These are phyloP conservation scores for Morelia viridis DNA, from an alignment of 2,797 vertebrate genomes.

Conservation along the genomic window DNA sequence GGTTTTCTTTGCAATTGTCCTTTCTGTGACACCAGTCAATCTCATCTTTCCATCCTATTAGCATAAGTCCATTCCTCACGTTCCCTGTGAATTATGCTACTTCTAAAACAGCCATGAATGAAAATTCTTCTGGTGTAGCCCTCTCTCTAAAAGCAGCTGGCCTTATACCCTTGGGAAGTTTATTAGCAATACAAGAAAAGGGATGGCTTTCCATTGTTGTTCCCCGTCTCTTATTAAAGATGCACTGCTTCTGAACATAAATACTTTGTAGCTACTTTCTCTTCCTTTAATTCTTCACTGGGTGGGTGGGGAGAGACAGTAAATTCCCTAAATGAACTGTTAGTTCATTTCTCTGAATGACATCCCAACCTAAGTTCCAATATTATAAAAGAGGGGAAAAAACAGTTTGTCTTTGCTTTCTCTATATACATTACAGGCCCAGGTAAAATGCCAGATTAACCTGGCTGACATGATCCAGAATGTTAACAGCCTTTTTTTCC, in stretches of 20 bases:
- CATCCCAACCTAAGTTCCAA: neutral
- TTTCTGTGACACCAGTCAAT: no score
- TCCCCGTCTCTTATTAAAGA: neutral
- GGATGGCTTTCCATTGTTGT: neutral
- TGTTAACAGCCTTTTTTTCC: slow-evolving; percentile 52
- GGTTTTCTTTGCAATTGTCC: no score
- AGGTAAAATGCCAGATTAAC: slow-evolving; percentile 58
- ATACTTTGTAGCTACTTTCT: neutral
- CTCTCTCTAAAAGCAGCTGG: no score
- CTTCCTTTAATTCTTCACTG: no score
- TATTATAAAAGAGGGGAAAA: neutral
- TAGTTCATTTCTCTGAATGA: neutral
- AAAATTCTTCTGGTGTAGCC: no score
- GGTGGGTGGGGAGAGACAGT: no score
- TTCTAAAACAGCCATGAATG: no score
- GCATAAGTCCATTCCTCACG: no score
- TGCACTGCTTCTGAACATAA: neutral
- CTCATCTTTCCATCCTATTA: no score
- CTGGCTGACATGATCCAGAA: slow-evolving; percentile 47
- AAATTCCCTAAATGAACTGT: neutral
- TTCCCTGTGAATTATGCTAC: no score
- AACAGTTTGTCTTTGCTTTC: neutral
- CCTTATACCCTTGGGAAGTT: no score
- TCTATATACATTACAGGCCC: neutral
- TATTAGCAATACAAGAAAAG: neutral